phyloP scores from a whole-genome alignment of 2,113 vertebrate genomes.

The Corythornis cristatus region DNA sequence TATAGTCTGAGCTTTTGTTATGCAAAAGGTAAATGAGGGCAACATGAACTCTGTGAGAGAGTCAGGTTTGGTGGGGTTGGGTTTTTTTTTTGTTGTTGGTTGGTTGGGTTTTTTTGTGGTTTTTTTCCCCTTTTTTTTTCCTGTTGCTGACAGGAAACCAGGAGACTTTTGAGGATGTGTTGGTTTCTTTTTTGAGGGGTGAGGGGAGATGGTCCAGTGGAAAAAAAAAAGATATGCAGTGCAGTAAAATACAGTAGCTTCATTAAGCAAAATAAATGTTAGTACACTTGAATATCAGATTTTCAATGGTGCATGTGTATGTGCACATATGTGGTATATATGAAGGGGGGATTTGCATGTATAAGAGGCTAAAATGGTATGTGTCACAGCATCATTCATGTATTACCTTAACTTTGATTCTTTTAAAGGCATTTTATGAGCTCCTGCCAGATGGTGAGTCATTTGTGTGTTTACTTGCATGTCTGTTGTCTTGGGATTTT shows the following conservation, averaged over 20 bases:
- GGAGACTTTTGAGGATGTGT: neutral
- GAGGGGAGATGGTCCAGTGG: neutral
- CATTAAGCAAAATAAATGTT: neutral
- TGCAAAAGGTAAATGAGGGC: constrained; percentile 68
- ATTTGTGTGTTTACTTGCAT: neutral
- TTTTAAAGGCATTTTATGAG: neutral
- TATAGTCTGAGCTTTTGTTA: constrained; percentile 66
- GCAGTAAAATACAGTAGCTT: neutral
- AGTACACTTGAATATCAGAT: neutral
- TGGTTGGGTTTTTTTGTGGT: neutral
- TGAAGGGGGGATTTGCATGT: fast-evolving
- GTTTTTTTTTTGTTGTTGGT: neutral
- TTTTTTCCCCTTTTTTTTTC: no score
- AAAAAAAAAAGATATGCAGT: neutral
- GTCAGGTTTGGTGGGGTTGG: neutral
- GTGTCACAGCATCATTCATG: neutral
- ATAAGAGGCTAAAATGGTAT: neutral
- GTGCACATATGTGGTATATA: fast-evolving
- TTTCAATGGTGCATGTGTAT: neutral
- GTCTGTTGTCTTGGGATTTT: neutral
- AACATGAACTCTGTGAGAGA: constrained; percentile 54
- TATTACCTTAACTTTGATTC: neutral
- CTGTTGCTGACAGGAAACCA: constrained; percentile 7
- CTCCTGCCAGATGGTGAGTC: fast-evolving
- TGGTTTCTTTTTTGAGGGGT: neutral